These are phyloP conservation scores for Pararge aegeria DNA, from an alignment of 1,140 invertebrate species.

Conservation along the genomic window DNA sequence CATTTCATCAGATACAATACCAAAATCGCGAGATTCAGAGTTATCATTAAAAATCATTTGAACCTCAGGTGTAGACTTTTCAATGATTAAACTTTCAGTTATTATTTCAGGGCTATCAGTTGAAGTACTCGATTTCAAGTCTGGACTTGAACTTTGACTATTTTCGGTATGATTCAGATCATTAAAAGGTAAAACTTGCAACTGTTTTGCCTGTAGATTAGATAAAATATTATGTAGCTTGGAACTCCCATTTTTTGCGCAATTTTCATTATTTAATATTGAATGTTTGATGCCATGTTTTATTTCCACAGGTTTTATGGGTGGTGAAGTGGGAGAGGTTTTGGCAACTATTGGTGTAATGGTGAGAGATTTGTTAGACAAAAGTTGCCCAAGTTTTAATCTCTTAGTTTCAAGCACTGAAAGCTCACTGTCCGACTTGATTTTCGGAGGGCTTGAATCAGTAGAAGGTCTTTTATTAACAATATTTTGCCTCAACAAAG, in stretches of 20 bases:
- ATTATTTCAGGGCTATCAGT: conserved; percentile 54
- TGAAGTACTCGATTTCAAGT: conserved; percentile 69
- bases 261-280: conserved; percentile 68
- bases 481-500: conserved; percentile 41
- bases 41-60: conserved; percentile 74
- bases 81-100: conserved; percentile 42
- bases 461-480: conserved; percentile 59
- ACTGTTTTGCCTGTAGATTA: conserved; percentile 68
- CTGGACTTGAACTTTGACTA: conserved; percentile 46
- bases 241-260: conserved; percentile 74
- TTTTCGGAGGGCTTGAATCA: conserved; percentile 46
- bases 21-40: conserved; percentile 67
- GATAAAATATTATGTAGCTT: conserved; percentile 73
- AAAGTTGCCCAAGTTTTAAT: conserved; percentile 69
- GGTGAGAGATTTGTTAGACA: conserved; percentile 64
- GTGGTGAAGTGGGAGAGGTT: conserved; percentile 39
- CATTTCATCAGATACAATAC: conserved; percentile 55
- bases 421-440: conserved; percentile 50
- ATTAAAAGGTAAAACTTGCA: conserved; percentile 55
- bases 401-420: conserved; percentile 66
- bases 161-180: conserved; percentile 57
- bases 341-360: conserved; percentile 54
- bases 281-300: conserved; percentile 55
- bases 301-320: conserved; percentile 45
- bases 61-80: conserved; percentile 55